Conservation (phyloP, 2,113 vertebrate genomes). For the Odocoileus virginianus region DNA sequence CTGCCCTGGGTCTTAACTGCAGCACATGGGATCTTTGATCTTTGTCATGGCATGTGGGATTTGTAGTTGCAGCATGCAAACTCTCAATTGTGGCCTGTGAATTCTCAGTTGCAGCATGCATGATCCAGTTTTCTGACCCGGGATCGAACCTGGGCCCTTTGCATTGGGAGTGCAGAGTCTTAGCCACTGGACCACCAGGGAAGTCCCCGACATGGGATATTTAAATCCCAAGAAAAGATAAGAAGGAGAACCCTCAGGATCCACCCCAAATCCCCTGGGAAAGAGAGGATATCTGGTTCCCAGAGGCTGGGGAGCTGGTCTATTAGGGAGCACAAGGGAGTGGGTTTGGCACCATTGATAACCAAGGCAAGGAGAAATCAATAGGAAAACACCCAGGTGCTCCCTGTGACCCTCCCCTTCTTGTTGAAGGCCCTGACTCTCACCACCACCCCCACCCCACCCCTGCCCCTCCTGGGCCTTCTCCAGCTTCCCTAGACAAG, state of each 20-base stretch:
- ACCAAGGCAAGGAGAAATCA: background rate
- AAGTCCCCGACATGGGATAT: background rate
- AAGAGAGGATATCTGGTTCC: background rate
- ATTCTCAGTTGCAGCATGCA: background rate
- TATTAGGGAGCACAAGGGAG: background rate
- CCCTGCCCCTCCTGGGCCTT: rapidly evolving
- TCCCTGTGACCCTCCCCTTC: background rate
- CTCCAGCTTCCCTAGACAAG: background rate
- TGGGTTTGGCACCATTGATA: background rate
- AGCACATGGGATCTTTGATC: background rate
- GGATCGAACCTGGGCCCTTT: background rate
- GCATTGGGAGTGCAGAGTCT: background rate
- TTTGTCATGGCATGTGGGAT: background rate
- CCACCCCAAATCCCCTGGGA: background rate
- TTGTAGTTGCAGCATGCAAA: background rate
- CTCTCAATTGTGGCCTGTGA: background rate
- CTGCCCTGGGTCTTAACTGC: background rate
- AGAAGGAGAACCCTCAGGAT: background rate
- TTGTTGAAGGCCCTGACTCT: background rate
- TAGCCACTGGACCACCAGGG: background rate
- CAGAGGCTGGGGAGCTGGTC: background rate
- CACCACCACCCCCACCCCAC: background rate
- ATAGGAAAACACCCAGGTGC: background rate
- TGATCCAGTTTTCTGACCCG: background rate
- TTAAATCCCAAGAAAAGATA: background rate